These are phyloP conservation scores for Drosophila melanosoma DNA, from an alignment of 2,888 invertebrate genomes.

Conservation along the genomic window DNA sequence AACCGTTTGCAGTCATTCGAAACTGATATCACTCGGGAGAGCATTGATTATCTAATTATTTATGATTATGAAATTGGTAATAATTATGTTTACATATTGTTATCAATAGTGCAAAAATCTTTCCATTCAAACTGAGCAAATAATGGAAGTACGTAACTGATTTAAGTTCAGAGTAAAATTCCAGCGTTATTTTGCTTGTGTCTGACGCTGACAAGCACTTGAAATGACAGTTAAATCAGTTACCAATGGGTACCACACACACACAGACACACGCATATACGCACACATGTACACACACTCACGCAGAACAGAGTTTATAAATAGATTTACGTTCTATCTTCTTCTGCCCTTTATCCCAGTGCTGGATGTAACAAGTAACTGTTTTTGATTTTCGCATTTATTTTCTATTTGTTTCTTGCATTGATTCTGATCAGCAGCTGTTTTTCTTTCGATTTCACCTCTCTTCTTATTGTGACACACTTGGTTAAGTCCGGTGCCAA, in stretches of 20 bases:
- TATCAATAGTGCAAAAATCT: conserved; percentile 1
- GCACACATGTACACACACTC: not conserved
- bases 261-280: not conserved
- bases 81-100: conserved; percentile 5
- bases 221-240: conserved; percentile 23
- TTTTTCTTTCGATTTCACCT: not conserved
- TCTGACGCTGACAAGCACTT: conserved; percentile 34
- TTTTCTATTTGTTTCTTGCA: conserved; percentile 9
- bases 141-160: conserved; percentile 21
- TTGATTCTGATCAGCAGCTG: conserved; percentile 25
- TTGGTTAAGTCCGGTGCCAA: not conserved
- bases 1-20: not conserved
- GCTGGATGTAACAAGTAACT: conserved; percentile 12
- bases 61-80: conserved; percentile 6
- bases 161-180: conserved; percentile 21
- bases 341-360: not conserved
- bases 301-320: conserved; percentile 9
- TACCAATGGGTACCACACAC: not conserved
- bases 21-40: not conserved
- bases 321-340: conserved; percentile 14
- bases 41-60: not conserved
- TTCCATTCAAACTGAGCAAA: conserved; percentile 8
- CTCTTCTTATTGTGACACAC: not conserved
- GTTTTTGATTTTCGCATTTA: conserved; percentile 25
- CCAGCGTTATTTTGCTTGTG: not conserved